Evolutionary conservation across 2,797 vertebrate genomes (phyloP), one percentile per base, ranked within the genome.

Genomic region (Coregonus ussuriensis): DNA sequence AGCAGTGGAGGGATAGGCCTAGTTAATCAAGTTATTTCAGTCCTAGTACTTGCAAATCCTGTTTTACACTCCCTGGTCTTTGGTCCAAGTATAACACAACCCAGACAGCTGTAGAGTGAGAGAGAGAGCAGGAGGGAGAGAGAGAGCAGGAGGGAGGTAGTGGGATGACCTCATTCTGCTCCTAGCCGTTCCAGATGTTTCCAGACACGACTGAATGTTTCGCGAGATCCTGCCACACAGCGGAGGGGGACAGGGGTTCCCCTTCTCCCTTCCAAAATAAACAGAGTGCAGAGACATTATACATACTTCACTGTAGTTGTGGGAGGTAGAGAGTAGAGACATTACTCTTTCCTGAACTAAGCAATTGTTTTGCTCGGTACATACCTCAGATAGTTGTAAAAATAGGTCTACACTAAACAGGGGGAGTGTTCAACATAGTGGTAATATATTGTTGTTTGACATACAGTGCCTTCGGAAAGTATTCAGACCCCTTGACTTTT

Each of bases 101-200:
- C 16, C 56, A 59, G 56, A 21, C 15, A 59, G 16, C 71, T 72
- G 84, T 77, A 76, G 21, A 72, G 47, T 70, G 72, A 71, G 54
- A 25, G 25, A 25, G 25, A 25, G 25, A 25, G 25, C 78, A 75
- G 81, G 82, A 16, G 66, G 29, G 21, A 71, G 71, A 25, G 74
- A 51, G 15, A 79, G 81, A 75, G 83, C 79, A 77, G 78, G 83
- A 76, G 83, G 82, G 83, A 89, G 84, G 65, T 16, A 79, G 70
- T 88, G 75, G 75, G 75, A 84, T 89, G 78, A 88, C 77, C 81
- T 87, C 81, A 88, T 82, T 54, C 76, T 59, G 35, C 72, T 72
- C 72, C 29, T 77, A 75, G 72, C 67, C 75, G 74, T 29, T 80
- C 84, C 88, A 89, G 84, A 88, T 88, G 87, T 88, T 88, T 88